These are phyloP conservation scores for Phyllostomus discolor DNA, from an alignment of 2,113 vertebrate species.

Conservation along the genomic window DNA sequence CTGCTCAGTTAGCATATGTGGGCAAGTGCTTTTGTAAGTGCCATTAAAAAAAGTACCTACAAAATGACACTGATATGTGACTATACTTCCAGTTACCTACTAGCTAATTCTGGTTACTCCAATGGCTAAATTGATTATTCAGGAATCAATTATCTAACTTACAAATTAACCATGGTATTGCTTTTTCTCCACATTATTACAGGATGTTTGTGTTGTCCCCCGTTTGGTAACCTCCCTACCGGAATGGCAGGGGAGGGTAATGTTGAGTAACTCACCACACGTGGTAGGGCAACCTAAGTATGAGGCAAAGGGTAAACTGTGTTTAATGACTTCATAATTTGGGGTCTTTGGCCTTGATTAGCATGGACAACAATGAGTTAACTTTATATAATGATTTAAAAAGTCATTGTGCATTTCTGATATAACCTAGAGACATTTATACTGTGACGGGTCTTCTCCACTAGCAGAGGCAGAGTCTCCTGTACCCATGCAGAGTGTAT, in stretches of 20 bases:
- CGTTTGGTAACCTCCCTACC: not conserved
- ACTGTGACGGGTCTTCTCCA: not conserved
- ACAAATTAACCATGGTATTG: not conserved
- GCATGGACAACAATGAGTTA: not conserved
- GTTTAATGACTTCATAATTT: not conserved
- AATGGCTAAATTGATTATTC: conserved; percentile 32
- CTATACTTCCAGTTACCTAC: not conserved
- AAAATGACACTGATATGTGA: conserved; percentile 8
- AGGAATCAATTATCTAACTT: not conserved
- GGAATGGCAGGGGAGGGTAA: not conserved
- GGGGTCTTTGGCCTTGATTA: not conserved
- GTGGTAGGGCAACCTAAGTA: not conserved
- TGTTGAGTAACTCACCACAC: not conserved
- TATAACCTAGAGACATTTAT: not conserved
- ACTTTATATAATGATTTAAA: not conserved
- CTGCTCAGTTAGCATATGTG: not conserved
- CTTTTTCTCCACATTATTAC: not conserved
- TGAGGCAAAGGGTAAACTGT: not conserved
- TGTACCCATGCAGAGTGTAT: not conserved
- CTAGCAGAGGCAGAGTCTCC: conserved; percentile 1
- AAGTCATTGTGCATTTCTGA: not conserved
- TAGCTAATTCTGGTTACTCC: not conserved
- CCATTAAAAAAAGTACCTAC: not conserved
- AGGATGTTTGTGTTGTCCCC: not conserved
- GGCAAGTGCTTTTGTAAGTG: not conserved